Evolutionary conservation across 2,113 vertebrate genomes (phyloP), one percentile per base, ranked within the genome.

Genomic region (Synodontis membranacea): DNA sequence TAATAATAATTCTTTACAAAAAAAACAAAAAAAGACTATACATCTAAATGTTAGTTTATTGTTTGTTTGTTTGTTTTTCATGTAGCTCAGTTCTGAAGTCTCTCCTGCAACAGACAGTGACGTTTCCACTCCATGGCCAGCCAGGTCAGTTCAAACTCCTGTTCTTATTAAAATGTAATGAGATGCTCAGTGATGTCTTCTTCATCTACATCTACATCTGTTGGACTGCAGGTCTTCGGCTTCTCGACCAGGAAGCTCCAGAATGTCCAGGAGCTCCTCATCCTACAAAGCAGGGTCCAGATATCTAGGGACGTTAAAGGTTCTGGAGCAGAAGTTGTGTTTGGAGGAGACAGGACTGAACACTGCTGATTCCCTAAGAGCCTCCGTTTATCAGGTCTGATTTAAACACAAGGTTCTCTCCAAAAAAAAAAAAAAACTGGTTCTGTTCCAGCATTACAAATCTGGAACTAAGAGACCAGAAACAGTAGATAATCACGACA

Each of bases 321-420:
- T 97, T 84, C 92, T 98, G 91, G 97, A 99, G 85, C 91, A 93
- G 60, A 96, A 95, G 85, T 44, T 64, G 0, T 75, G 88, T 3
- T 90, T 91, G 28, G 93, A 94, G 34, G 94, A 94, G 21, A 93
- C 91, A 44, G 93, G 95, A 64, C 91, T 94, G 52, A 92, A 93
- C 82, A 87, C 87, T 84, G 94, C 95, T 48, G 96, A 98, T 92
- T 92, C 92, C 12, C 88, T 99, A 80, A 92, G 97, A 91, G 97
- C 96, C 86, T 92, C 96, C 48, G 93, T 97, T 92, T 99, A 97
- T 91, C 97, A 99, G 97, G 98, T 98, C 92, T 89, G 68, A 86
- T 39, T 54, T 56, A 80, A 76, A 56, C n/a, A 4, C 28, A 3
- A 48, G 17, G 1, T n/a, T 46, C 46, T 34, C 31, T 66, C 62